Evolutionary conservation across 1,140 invertebrate species (phyloP), one percentile per base, ranked within the genome.

Genomic region (Diorhabda sublineata): DNA sequence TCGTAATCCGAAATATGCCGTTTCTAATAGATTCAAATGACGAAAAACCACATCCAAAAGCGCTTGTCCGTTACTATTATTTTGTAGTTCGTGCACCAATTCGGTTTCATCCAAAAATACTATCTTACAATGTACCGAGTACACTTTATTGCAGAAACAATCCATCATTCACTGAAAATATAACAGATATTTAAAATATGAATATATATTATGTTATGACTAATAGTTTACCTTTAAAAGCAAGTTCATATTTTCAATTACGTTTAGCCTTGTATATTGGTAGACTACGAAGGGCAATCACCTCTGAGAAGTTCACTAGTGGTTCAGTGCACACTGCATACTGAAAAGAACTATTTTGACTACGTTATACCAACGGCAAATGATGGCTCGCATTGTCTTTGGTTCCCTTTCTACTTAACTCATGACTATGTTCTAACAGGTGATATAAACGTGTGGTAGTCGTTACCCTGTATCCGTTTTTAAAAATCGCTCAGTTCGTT

Each of bases 1-100:
- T 58, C 94, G 89, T 4, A 97, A 86, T 57, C 95, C 95, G 82
- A 97, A 97, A 81, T 96, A 97, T 67, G 93, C 91, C 42, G 94
- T 97, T 83, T 97, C 95, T 73, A 96, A 82, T 57, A 97, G 86
- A 84, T 96, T 95, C 68, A 97, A 85, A 80, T 96, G 92, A 73
- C 91, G 88, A 82, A 94, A 95, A 45, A 96, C 93, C 70, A 92
- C 89, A 80, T 96, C 93, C 77, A 96, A 80, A 61, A 97, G 80
- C 70, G 92, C 90, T 82, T 96, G 94, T 9, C 94, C 95, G 4
- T 87, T 86, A 78, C 89, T 91, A 75, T 72, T 87, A 8, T 69
- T 68, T 81, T 87, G 83, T 67, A 88, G 84, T 75, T 89, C 87
- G 74, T 88, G 86, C 67, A 87, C 81, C 58, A 88, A 83, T 77